These are phyloP conservation scores for Drosophila recens DNA, from an alignment of 2,888 invertebrate species.

Conservation along the genomic window DNA sequence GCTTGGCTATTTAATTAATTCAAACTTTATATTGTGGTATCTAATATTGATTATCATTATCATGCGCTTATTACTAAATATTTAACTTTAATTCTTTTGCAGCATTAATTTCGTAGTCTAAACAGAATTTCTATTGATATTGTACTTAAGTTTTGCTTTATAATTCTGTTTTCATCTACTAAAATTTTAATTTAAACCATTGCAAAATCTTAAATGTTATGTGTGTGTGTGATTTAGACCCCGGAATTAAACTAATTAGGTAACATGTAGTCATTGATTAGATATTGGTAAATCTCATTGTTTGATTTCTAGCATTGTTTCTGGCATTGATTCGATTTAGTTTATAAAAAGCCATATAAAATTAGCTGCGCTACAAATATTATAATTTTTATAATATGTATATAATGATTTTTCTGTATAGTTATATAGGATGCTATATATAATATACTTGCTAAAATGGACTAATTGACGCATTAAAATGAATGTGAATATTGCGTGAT, in stretches of 20 bases:
- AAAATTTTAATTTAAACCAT: slow-evolving; percentile 28
- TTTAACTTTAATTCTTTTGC: slow-evolving; percentile 36
- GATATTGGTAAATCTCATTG: slow-evolving; percentile 54
- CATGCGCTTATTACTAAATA: slow-evolving; percentile 44
- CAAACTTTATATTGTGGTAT: slow-evolving; percentile 33
- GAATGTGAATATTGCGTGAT: slow-evolving; percentile 48
- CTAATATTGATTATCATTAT: slow-evolving; percentile 61
- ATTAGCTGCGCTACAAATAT: slow-evolving; percentile 57
- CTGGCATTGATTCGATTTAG: slow-evolving; percentile 44
- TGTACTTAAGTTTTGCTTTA: slow-evolving; percentile 34
- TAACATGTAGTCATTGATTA: slow-evolving; percentile 67
- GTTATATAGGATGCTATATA: slow-evolving; percentile 32
- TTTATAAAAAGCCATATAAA: slow-evolving; percentile 68
- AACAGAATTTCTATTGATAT: slow-evolving; percentile 44
- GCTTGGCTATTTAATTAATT: slow-evolving; percentile 65
- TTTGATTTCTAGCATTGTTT: slow-evolving; percentile 41
- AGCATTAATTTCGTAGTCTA: slow-evolving; percentile 54
- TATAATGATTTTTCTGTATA: slow-evolving; percentile 12
- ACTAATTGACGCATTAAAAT: slow-evolving; percentile 72
- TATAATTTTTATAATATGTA: slow-evolving; percentile 35
- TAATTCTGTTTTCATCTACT: slow-evolving; percentile 4
- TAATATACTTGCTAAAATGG: slow-evolving; percentile 56
- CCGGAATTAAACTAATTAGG: slow-evolving; percentile 71
- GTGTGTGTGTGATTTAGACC: slow-evolving; percentile 17
- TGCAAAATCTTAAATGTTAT: slow-evolving; percentile 44